These are phyloP conservation scores for Cervus canadensis DNA, from an alignment of 2,113 vertebrate genomes.

Conservation along the genomic window DNA sequence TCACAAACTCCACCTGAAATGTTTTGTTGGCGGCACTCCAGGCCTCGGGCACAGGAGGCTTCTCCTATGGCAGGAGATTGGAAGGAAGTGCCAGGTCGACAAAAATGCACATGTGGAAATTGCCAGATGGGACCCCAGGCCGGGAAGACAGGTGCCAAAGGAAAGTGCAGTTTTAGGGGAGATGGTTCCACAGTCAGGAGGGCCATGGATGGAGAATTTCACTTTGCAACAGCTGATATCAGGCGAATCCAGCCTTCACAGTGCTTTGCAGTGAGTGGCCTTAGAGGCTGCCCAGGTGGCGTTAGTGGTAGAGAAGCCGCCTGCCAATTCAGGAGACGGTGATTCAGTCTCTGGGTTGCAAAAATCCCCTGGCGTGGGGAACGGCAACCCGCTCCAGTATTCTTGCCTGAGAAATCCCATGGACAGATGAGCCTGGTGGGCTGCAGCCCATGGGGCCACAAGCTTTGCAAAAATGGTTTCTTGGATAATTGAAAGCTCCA, in stretches of 20 bases:
- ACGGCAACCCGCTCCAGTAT: neutral
- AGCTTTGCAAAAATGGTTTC: neutral
- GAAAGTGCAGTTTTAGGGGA: neutral
- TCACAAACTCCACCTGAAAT: neutral
- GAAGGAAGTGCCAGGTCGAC: neutral
- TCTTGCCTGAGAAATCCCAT: neutral
- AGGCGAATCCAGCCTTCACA: neutral
- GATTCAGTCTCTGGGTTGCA: neutral
- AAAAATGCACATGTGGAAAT: neutral
- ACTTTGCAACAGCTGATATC: neutral
- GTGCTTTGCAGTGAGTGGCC: neutral
- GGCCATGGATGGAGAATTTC: neutral
- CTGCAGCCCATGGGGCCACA: neutral
- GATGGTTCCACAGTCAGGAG: neutral
- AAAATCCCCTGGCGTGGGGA: neutral
- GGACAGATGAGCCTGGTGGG: neutral
- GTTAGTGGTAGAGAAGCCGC: neutral
- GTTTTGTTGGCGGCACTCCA: neutral
- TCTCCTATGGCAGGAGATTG: neutral
- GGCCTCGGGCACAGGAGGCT: fast-evolving
- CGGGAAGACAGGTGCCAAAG: neutral
- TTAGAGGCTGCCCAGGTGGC: neutral
- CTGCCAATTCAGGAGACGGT: neutral
- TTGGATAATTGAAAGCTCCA: neutral
- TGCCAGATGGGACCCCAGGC: no score